A percentile compares a stretch with the other conserved stretches of the same genome.
Evolutionary conservation across 2,113 vertebrate species (phyloP).

Genomic region (Vidua macroura): DNA sequence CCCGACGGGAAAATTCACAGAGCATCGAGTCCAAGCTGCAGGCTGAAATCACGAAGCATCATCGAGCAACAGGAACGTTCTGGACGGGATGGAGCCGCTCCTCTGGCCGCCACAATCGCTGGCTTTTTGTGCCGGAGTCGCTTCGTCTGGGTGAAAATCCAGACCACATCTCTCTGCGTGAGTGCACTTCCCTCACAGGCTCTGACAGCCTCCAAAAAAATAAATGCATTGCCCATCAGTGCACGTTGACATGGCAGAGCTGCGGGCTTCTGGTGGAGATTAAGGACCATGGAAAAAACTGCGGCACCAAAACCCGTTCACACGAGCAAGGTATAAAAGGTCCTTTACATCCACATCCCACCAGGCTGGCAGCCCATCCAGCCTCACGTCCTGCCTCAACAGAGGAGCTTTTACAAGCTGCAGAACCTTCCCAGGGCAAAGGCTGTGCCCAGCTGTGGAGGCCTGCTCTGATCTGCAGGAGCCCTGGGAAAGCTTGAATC

Average conservation of each 20-base stretch:
- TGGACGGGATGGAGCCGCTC: not conserved
- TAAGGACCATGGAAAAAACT: not conserved
- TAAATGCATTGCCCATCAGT: not conserved
- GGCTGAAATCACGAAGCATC: not conserved
- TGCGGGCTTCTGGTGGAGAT: not conserved
- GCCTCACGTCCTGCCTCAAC: not conserved
- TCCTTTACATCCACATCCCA: constrained; percentile 7
- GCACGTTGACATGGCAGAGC: not conserved
- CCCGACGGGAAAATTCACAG: not conserved
- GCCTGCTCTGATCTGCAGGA: not conserved
- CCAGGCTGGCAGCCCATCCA: constrained; percentile 10
- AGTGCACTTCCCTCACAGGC: not conserved
- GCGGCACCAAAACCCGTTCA: not conserved
- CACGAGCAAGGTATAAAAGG: not conserved
- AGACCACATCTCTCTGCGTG: not conserved
- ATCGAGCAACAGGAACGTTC: accelerated
- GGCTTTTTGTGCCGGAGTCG: accelerated
- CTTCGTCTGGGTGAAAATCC: not conserved
- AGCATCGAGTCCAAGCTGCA: not conserved
- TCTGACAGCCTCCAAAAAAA: not conserved
- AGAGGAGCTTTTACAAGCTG: constrained; percentile 9
- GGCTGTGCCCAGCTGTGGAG: not conserved
- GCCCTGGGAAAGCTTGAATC: not conserved
- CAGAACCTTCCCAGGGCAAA: not conserved
- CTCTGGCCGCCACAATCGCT: not conserved